A percentile compares a stretch with the other conserved stretches of the same genome.
Conservation (phyloP, 2,797 vertebrate genomes). For the Tamandua tetradactyla region DNA sequence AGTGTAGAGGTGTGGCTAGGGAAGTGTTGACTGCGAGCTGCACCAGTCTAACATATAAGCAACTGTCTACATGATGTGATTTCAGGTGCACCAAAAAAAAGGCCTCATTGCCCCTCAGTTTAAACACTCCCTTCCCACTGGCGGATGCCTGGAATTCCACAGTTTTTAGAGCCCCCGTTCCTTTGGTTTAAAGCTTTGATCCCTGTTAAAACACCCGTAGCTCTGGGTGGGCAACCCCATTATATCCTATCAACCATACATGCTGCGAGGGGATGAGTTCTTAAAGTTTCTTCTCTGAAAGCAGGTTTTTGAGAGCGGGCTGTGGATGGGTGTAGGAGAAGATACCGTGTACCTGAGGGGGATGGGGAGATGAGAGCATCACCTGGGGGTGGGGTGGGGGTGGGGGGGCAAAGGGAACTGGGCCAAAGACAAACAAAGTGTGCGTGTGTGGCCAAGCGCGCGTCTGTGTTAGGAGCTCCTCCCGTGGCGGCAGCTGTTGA, state of each 20-base stretch:
- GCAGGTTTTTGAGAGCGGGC: neutral
- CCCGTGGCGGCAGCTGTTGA: constrained; percentile 75
- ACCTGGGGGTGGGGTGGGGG: neutral
- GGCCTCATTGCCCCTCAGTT: constrained; percentile 80
- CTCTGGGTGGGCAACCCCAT: constrained; percentile 77
- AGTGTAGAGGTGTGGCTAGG: constrained; percentile 71
- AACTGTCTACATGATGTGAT: constrained; percentile 79
- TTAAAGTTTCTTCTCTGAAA: constrained; percentile 59
- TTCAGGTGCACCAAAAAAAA: constrained; percentile 81
- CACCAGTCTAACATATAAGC: constrained; percentile 74
- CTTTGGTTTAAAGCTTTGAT: constrained; percentile 79
- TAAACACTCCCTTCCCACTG: constrained; percentile 79
- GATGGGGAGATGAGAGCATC: neutral
- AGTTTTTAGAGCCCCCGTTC: constrained; percentile 76
- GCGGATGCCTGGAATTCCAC: constrained; percentile 78
- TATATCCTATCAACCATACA: constrained; percentile 41
- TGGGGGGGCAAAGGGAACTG: constrained; percentile 21
- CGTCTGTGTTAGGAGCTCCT: constrained; percentile 50
- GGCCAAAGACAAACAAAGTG: constrained; percentile 73
- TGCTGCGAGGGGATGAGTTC: neutral
- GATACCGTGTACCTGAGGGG: constrained; percentile 53
- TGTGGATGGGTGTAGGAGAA: neutral
- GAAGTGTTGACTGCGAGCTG: constrained; percentile 71
- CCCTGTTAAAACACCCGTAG: constrained; percentile 67
- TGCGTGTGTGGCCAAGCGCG: constrained; percentile 72